Percentiles rank a stretch among this genome's conserved stretches.
Conservation (phyloP, 2,113 vertebrate genomes). For the Rhinopomastus cyanomelas region DNA sequence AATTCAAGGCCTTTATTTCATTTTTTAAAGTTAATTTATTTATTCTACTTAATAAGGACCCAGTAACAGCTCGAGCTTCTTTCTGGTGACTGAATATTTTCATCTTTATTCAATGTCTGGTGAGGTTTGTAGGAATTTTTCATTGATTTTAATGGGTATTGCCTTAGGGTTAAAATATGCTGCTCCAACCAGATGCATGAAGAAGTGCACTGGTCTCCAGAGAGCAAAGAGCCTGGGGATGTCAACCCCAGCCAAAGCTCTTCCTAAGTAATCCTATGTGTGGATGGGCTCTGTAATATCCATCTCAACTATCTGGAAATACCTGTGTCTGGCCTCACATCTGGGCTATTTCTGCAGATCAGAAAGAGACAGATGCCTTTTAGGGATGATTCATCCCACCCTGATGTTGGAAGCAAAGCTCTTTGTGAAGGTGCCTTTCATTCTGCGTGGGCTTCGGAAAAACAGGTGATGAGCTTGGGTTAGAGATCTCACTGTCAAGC, state of each 20-base stretch:
- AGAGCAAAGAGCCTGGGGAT: not conserved
- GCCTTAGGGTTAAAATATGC: not conserved
- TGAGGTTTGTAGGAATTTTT: not conserved
- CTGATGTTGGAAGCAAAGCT: accelerated
- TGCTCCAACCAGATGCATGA: accelerated
- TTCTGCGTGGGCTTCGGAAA: accelerated
- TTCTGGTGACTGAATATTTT: not conserved
- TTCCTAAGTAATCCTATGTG: not conserved
- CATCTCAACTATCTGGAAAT: not conserved
- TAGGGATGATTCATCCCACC: not conserved
- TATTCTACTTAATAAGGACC: not conserved
- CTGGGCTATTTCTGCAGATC: not conserved
- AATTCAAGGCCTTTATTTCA: not conserved
- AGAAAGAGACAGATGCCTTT: not conserved
- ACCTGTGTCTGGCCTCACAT: not conserved
- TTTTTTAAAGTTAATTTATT: not conserved
- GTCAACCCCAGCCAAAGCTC: not conserved
- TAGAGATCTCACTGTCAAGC: not conserved
- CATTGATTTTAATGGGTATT: not conserved
- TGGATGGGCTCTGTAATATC: not conserved
- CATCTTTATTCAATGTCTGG: not conserved
- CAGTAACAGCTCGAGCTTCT: not conserved
- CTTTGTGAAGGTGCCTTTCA: not conserved
- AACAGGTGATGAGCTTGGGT: not conserved
- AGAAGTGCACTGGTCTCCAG: not conserved